These are phyloP conservation scores for Philotrypesis tridentata DNA, from an alignment of 1,140 invertebrate genomes.

Conservation along the genomic window DNA sequence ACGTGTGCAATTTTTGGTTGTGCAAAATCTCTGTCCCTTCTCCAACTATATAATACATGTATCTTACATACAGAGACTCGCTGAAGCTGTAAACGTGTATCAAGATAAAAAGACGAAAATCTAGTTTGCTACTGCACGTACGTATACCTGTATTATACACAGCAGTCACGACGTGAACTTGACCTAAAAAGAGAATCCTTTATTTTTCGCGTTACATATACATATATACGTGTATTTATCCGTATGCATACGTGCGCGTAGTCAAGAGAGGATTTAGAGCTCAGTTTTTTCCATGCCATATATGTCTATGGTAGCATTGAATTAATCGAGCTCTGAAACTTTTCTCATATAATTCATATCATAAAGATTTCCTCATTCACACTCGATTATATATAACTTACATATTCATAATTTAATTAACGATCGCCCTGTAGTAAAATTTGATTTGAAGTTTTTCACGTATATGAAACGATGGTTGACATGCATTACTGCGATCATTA, in stretches of 20 bases:
- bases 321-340: background rate
- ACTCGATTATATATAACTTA: background rate
- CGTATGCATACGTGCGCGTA: background rate
- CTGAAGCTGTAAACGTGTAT: background rate
- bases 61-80: background rate
- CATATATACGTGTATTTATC: background rate
- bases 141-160: background rate
- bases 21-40: background rate
- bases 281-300: background rate
- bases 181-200: constrained; percentile 6
- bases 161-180: background rate
- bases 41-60: too few species aligned
- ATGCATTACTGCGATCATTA: background rate
- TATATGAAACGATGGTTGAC: background rate
- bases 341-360: background rate
- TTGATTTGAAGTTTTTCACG: constrained; percentile 1
- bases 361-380: constrained; percentile 10
- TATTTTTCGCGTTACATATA: background rate
- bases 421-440: background rate
- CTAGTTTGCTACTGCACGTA: background rate
- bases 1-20: constrained; percentile 2
- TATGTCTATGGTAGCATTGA: background rate
- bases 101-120: background rate
- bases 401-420: background rate
- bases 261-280: background rate